Evolutionary conservation across 1,140 invertebrate species (phyloP), one percentile per base, ranked within the genome.

Genomic region (Zaprionus gabonicus): DNA sequence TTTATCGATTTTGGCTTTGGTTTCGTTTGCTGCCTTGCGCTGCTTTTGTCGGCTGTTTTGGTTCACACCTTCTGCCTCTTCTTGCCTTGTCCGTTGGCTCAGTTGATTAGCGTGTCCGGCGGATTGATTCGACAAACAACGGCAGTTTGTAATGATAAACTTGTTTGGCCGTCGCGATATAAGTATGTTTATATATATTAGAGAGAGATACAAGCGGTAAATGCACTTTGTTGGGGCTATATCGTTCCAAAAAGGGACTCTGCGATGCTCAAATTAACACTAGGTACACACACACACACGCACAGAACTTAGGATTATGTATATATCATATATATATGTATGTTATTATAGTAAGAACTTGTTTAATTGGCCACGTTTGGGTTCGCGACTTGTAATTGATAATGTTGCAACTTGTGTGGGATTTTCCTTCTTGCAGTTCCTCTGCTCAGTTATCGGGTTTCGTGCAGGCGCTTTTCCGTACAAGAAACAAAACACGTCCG

Each of bases 401-500:
- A 57, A 31, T 70, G 27, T 46, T 56, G 23, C 49, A 20, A 49
- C 44, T 49, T 17, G n/a, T 20, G 58, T 44, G n/a, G 38, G n/a
- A 28, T 46, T 67, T 57, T 67, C 55, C 27, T 69, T 67, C 55
- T 38, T 69, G 71, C 49, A 28, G 49, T 51, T 23, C 1, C 2
- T 64, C 65, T 70, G 59, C 62, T 70, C 46, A 41, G 31, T 10
- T 31, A 63, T 69, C 76, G 67, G 56, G 44, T 81, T 76, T 66
- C 79, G 72, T 81, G 78, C 71, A 86, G 67, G 59, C 41, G 7
- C 66, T 64, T 73, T 71, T 80, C 65, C 57, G 62, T 38, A 34
- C 63, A 36, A 38, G 57, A 63, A 23, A 73, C 7, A 84, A 88
- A 79, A 84, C 85, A 88, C 85, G 85, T 88, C 85, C 85, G 85